A percentile compares a stretch with the other conserved stretches of the same genome.
phyloP scores from a whole-genome alignment of 2,888 invertebrate species.

The Liposcelis brunnea region DNA sequence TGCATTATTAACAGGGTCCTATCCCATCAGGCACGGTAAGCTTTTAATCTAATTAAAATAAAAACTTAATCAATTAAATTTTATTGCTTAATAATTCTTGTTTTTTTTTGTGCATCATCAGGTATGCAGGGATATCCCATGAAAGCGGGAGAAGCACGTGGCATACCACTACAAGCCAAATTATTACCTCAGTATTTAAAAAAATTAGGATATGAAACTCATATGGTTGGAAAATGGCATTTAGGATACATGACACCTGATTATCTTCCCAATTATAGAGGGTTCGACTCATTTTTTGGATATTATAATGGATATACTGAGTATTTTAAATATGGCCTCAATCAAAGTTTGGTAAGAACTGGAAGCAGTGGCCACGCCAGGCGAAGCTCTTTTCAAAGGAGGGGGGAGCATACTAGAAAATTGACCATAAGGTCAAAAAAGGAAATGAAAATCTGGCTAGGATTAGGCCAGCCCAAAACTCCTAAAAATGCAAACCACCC shows the following conservation, averaged over 20 bases:
- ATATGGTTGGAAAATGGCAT: constrained; percentile 84
- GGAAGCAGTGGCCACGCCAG: too few species aligned
- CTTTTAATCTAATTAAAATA: too few species aligned
- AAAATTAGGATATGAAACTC: constrained; percentile 53
- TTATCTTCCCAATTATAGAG: constrained; percentile 54
- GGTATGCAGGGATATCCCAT: constrained; percentile 32
- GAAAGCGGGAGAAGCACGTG: constrained; percentile 27
- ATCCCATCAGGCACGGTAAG: constrained; percentile 31
- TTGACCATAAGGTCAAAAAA: too few species aligned
- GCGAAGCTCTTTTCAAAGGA: too few species aligned
- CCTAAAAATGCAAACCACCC: constrained; percentile 14
- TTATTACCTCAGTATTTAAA: constrained; percentile 51
- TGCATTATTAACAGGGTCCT: constrained; percentile 29
- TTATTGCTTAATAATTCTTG: background rate
- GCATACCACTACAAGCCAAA: constrained; percentile 34
- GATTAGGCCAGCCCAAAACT: too few species aligned
- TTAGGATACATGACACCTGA: constrained; percentile 57
- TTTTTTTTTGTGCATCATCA: constrained; percentile 16
- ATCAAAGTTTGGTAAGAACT: constrained; percentile 4
- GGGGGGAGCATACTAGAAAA: too few species aligned
- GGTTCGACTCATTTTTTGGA: constrained; percentile 66
- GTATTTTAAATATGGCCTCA: constrained; percentile 47
- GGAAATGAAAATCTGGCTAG: too few species aligned
- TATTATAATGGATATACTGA: constrained; percentile 60
- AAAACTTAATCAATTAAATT: too few species aligned